Conservation (phyloP, 2,113 vertebrate species). For the Leiothrix lutea region DNA sequence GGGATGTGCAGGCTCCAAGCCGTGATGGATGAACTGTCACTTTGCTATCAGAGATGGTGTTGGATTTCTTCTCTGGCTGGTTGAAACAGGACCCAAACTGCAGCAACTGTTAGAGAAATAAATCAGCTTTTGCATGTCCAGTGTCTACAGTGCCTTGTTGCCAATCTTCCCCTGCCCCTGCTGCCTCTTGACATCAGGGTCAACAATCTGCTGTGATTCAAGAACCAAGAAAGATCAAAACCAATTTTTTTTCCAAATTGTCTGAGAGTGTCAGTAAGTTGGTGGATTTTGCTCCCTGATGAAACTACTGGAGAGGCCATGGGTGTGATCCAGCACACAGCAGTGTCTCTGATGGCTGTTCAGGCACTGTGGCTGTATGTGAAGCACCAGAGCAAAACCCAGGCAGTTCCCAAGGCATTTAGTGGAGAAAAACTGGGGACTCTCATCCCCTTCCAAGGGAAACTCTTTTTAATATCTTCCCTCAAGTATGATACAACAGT, state of each 20-base stretch:
- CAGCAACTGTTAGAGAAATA: neutral
- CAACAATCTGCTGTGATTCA: neutral
- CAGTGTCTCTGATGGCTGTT: neutral
- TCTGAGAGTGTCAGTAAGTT: neutral
- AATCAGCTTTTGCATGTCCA: neutral
- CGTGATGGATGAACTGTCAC: neutral
- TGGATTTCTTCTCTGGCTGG: neutral
- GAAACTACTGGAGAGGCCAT: neutral
- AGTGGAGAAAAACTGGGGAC: accelerated
- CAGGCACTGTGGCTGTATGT: neutral
- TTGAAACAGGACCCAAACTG: neutral
- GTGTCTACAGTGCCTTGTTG: neutral
- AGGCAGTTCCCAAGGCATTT: neutral
- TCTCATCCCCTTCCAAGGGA: neutral
- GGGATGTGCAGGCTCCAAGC: neutral
- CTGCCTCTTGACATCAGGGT: neutral
- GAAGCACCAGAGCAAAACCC: neutral
- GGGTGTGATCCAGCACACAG: neutral
- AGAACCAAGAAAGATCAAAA: neutral
- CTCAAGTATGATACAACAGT: neutral
- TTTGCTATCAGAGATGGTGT: accelerated
- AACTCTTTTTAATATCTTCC: neutral
- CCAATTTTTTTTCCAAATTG: neutral
- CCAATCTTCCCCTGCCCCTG: accelerated
- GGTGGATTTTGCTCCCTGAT: neutral